phyloP scores from a whole-genome alignment of 2,113 vertebrate genomes.

The Dendrocopos noguchii region DNA sequence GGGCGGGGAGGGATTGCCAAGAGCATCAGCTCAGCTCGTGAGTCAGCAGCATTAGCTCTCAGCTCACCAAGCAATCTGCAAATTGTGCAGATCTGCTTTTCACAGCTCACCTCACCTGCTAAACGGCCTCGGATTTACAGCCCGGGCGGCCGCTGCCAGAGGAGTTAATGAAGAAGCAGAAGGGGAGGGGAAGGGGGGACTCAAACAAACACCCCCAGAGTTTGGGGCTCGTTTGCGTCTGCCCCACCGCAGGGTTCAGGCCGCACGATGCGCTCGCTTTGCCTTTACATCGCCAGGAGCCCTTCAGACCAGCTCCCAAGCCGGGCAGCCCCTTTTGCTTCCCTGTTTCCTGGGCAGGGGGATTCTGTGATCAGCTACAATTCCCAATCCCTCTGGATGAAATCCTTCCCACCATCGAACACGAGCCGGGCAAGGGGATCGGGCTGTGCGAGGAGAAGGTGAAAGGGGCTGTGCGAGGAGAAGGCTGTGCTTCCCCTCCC shows the following conservation, averaged over 20 bases:
- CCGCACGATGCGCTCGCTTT: accelerated
- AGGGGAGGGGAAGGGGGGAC: accelerated
- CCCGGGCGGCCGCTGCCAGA: not conserved
- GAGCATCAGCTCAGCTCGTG: slow-evolving; percentile 36
- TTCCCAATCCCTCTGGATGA: slow-evolving; percentile 4
- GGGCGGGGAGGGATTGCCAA: slow-evolving; percentile 25
- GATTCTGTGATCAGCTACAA: not conserved
- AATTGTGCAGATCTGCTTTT: slow-evolving; percentile 65
- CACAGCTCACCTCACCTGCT: slow-evolving; percentile 54
- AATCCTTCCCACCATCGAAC: not conserved
- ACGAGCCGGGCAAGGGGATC: not conserved
- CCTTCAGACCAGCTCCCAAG: accelerated
- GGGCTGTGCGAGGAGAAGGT: not conserved
- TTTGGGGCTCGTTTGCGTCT: not conserved
- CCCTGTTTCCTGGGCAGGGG: accelerated
- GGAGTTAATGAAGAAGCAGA: slow-evolving; percentile 13
- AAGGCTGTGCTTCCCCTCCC: not conserved
- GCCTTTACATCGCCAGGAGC: not conserved
- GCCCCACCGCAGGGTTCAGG: accelerated
- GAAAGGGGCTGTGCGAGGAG: not conserved
- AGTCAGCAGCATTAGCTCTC: slow-evolving; percentile 68
- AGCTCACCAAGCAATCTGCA: slow-evolving; percentile 63
- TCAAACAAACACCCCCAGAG: not conserved
- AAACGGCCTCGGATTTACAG: slow-evolving; percentile 47
- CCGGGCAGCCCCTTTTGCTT: not conserved